Conservation (phyloP, 2,888 invertebrate species). For the Furcula furcula region DNA sequence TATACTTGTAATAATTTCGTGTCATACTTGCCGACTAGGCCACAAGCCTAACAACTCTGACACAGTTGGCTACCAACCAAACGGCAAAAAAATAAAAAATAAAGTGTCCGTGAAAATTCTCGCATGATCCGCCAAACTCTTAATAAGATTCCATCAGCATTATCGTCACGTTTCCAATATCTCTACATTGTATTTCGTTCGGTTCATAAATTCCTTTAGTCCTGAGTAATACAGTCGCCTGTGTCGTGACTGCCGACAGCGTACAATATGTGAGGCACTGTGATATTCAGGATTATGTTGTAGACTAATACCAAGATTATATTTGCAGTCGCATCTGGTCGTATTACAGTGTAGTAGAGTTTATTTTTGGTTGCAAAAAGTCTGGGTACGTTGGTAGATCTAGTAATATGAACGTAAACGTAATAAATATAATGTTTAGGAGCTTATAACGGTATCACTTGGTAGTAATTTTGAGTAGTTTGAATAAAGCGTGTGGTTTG, state of each 20-base stretch:
- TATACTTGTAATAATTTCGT: too few relatives aligned
- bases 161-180: slow-evolving; percentile 74
- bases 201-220: slow-evolving; percentile 68
- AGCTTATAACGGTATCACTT: too few relatives aligned
- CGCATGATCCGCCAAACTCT: too few relatives aligned
- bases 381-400: slow-evolving; percentile 1
- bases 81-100: too few relatives aligned
- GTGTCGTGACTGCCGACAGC: slow-evolving; percentile 63
- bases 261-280: slow-evolving; percentile 57
- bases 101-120: too few relatives aligned
- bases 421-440: too few relatives aligned
- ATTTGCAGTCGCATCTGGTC: slow-evolving; percentile 8
- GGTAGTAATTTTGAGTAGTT: too few relatives aligned
- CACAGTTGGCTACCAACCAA: too few relatives aligned
- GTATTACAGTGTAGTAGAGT: slow-evolving; percentile 16
- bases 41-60: too few relatives aligned
- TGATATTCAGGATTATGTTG: slow-evolving; percentile 40
- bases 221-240: slow-evolving; percentile 66
- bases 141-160: slow-evolving; percentile 44
- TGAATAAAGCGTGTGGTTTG: too few relatives aligned
- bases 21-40: too few relatives aligned
- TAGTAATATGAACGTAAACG: slow-evolving; percentile 15
- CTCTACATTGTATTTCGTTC: slow-evolving; percentile 61
- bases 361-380: slow-evolving; percentile 2
- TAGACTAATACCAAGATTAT: slow-evolving; percentile 14